These are phyloP conservation scores for Romanogobio albipinnatus DNA, from an alignment of 2,113 vertebrate genomes.

Conservation along the genomic window DNA sequence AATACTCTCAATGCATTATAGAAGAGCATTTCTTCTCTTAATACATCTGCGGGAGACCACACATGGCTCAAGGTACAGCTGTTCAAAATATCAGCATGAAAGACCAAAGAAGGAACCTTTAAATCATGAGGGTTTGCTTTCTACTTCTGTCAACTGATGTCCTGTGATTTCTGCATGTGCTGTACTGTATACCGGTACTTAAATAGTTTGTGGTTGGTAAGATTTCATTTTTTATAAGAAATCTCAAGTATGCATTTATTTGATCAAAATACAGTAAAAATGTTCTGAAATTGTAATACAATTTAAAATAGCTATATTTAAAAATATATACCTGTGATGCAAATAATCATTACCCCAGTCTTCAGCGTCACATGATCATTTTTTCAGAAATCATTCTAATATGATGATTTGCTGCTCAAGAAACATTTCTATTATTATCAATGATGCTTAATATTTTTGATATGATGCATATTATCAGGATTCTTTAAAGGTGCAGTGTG, in stretches of 20 bases:
- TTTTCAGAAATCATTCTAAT: too few relatives aligned
- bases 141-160: not conserved
- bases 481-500: too few relatives aligned
- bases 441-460: too few relatives aligned
- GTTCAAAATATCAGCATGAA: slow-evolving; percentile 18
- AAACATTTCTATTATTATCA: too few relatives aligned
- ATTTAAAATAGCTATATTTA: not conserved
- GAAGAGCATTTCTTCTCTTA: slow-evolving; percentile 23
- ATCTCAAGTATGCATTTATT: not conserved
- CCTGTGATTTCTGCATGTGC: not conserved
- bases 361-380: too few relatives aligned
- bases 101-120: not conserved
- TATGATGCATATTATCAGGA: too few relatives aligned
- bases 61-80: not conserved
- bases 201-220: not conserved
- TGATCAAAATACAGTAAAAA: not conserved
- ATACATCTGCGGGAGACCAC: slow-evolving; percentile 34
- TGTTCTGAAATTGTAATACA: not conserved
- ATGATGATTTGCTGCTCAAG: too few relatives aligned
- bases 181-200: too few relatives aligned
- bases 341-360: too few relatives aligned
- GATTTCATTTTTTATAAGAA: not conserved
- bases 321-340: not conserved
- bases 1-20: slow-evolving; percentile 44
- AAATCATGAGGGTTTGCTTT: not conserved